Evolutionary conservation across 2,797 vertebrate species (phyloP), one percentile per base, ranked within the genome.

Genomic region (Macropus fuliginosus): DNA sequence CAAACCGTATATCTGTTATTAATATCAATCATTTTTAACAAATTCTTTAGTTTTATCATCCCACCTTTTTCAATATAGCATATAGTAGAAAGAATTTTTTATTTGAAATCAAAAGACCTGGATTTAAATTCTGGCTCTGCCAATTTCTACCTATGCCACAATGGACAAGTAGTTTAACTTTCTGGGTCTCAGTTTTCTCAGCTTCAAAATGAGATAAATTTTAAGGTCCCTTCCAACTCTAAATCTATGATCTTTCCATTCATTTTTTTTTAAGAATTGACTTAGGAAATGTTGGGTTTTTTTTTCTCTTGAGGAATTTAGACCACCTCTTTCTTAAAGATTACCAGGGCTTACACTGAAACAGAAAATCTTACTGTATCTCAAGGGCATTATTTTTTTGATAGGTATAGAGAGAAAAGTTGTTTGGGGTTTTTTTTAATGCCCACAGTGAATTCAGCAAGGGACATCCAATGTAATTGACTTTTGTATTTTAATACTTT

Each of bases 211-310:
- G n/a, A 40, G 18, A 40, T 74, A 40, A 74, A 40, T n/a, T 40
- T 74, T 74, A 74, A 50, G 40, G 5, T 81, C 18, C 40, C 40
- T 87, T 87, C 21, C 40, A 34, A 10, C 21, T 27, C 21, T 46
- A 50, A 87, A 50, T 87, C 74, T 46, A 87, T 27, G 9, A n/a
- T 74, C 62, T n/a, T n/a, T 6, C 62, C 40, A 74, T 74, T 16
- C 34, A n/a, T 74, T 74, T 74, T 95, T 74, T 54, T 56, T 56
- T 1, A 93, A 10, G 94, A 92, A 54, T 34, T 29, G 91, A 91
- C 24, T 93, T 55, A 93, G 74, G 62, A 95, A 89, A 24, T 40
- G 90, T 59, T 40, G 46, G 1, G 46, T 40, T 14, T n/a, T 66
- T n/a, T 31, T 55, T 40, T 91, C 1, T 46, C 91, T 16, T 92